Conservation (phyloP, 2,888 invertebrate species). For the Dicycla oo region DNA sequence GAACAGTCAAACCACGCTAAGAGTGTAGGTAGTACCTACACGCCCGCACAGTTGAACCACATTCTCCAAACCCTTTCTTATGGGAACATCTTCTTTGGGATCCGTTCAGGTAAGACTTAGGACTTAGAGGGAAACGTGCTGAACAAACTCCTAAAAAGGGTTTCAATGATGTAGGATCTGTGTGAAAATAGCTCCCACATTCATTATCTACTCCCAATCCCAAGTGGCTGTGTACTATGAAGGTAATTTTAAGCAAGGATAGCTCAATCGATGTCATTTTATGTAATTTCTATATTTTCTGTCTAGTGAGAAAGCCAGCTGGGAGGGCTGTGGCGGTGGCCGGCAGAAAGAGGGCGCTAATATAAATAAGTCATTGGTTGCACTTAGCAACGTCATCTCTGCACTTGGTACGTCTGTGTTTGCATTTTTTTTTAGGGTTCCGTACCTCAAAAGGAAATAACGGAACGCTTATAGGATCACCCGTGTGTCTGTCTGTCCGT, state of each 20-base stretch:
- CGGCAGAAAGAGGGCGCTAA: conserved; percentile 92
- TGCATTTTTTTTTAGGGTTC: not conserved
- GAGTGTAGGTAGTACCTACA: not conserved
- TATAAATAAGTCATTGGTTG: conserved; percentile 95
- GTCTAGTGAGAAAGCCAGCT: conserved; percentile 91
- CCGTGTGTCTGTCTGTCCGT: no score
- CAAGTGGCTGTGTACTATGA: no score
- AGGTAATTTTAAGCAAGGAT: not conserved
- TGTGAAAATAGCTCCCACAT: not conserved
- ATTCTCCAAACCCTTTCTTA: not conserved
- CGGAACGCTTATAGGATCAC: no score
- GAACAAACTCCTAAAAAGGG: not conserved
- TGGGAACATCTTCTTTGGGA: no score
- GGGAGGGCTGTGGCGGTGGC: conserved; percentile 93
- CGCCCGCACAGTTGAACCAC: not conserved
- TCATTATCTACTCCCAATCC: not conserved
- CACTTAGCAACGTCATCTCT: conserved; percentile 95
- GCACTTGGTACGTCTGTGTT: conserved; percentile 91
- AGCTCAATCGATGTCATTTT: not conserved
- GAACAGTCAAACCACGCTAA: no score
- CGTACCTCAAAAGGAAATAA: no score
- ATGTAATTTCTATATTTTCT: not conserved
- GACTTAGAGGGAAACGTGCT: not conserved
- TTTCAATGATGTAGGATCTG: not conserved
- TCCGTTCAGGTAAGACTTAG: not conserved